These are phyloP conservation scores for Ctenoplectra terminalis DNA, from an alignment of 1,140 invertebrate species.

Conservation along the genomic window DNA sequence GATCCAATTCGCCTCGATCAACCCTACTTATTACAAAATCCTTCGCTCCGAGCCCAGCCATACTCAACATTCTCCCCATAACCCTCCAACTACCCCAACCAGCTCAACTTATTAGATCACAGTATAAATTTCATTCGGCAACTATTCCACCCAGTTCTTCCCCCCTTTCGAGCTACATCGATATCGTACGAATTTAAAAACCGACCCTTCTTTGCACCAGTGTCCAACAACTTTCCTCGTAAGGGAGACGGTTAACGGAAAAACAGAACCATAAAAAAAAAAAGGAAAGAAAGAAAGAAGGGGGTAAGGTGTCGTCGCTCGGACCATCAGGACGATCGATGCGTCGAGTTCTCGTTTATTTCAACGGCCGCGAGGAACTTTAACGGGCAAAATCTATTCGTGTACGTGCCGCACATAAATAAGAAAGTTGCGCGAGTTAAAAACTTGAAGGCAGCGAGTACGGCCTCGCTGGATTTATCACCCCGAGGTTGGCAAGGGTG, in stretches of 20 bases:
- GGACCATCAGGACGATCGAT: conserved; percentile 17
- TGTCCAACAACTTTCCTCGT: too few relatives aligned
- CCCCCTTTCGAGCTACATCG: too few relatives aligned
- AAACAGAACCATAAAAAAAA: not conserved
- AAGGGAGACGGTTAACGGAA: not conserved
- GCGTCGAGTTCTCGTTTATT: conserved; percentile 52
- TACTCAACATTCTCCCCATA: too few relatives aligned
- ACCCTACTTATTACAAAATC: too few relatives aligned
- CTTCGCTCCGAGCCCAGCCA: too few relatives aligned
- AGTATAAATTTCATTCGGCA: too few relatives aligned
- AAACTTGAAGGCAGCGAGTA: conserved; percentile 70
- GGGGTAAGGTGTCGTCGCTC: not conserved
- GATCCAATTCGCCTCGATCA: too few relatives aligned
- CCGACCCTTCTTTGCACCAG: too few relatives aligned
- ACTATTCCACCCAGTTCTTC: too few relatives aligned
- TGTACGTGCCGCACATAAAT: conserved; percentile 76
- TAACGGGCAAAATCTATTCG: conserved; percentile 75
- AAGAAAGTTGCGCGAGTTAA: conserved; percentile 78
- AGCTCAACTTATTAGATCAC: too few relatives aligned
- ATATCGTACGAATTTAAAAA: too few relatives aligned
- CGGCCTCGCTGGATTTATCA: conserved; percentile 58
- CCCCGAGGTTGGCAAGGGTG: conserved; percentile 37
- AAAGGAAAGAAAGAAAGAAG: not conserved
- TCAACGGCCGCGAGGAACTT: conserved; percentile 55
- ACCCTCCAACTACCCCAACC: too few relatives aligned